Percentiles rank a stretch among this genome's conserved stretches.
Conservation (phyloP, 2,888 invertebrate species). For the Leptogaster cylindrica region DNA sequence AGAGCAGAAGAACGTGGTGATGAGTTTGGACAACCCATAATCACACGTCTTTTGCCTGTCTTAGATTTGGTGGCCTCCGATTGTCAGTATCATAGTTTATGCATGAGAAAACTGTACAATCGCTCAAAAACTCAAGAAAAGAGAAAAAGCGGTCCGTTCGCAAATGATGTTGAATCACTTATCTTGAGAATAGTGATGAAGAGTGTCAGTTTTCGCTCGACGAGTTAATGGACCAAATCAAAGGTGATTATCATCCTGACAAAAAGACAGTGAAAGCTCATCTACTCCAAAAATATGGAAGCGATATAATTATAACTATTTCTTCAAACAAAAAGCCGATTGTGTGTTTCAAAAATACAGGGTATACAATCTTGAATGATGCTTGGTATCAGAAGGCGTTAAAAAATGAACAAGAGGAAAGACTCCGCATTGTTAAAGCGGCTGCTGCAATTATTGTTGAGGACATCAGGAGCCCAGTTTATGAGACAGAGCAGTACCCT, state of each 20-base stretch:
- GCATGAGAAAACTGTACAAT: conserved; percentile 20
- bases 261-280: conserved; percentile 20
- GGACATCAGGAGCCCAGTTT: conserved; percentile 55
- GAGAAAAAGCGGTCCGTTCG: background rate
- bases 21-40: no score
- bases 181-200: conserved; percentile 25
- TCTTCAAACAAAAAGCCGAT: no score
- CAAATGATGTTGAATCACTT: conserved; percentile 1
- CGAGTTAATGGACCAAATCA: conserved; percentile 26
- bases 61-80: no score
- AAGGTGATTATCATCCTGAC: conserved; percentile 30
- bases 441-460: conserved; percentile 57
- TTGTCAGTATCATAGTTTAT: no score
- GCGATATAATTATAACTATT: no score
- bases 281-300: no score
- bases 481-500: conserved; percentile 55
- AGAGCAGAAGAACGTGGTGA: no score
- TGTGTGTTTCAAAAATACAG: no score
- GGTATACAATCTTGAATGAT: no score
- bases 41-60: no score
- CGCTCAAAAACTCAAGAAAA: conserved; percentile 2
- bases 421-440: conserved; percentile 55
- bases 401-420: no score
- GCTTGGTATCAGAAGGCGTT: no score
- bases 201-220: conserved; percentile 41